These are phyloP conservation scores for Moxostoma hubbsi DNA, from an alignment of 2,797 vertebrate species.

Conservation along the genomic window DNA sequence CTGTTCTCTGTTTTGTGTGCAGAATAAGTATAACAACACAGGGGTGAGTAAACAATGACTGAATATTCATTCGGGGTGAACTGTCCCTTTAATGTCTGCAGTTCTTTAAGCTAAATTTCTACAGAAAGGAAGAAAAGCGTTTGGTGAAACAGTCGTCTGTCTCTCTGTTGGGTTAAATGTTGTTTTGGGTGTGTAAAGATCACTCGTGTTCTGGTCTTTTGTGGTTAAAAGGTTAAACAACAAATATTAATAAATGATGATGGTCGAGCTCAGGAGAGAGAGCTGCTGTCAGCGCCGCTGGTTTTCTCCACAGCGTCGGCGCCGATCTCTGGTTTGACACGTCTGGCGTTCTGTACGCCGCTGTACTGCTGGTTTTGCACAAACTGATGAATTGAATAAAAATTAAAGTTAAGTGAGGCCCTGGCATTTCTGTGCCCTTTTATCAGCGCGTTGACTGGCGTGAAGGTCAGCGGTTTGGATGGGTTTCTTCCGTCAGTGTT, in stretches of 20 bases:
- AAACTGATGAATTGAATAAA: constrained; percentile 68
- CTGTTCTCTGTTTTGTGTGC: no score
- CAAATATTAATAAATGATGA: constrained; percentile 74
- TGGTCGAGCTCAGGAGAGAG: constrained; percentile 53
- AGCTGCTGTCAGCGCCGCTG: constrained; percentile 49
- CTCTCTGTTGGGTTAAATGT: background rate
- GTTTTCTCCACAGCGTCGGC: no score
- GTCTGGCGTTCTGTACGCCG: background rate
- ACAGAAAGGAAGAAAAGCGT: background rate
- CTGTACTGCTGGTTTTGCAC: constrained; percentile 63
- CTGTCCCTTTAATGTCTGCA: no score
- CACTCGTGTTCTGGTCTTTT: constrained; percentile 68
- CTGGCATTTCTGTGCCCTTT: constrained; percentile 72
- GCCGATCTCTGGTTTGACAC: no score
- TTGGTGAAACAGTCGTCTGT: background rate
- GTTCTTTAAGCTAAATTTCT: no score
- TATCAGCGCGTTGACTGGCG: constrained; percentile 61
- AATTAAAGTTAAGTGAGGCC: constrained; percentile 61
- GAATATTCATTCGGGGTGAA: no score
- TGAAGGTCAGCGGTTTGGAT: constrained; percentile 63
- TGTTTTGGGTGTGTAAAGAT: constrained; percentile 59
- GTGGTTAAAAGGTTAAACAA: constrained; percentile 71
- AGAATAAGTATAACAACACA: no score
- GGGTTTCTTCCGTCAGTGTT: constrained; percentile 46
- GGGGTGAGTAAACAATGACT: no score